A percentile compares a stretch with the other conserved stretches of the same genome.
Evolutionary conservation across 2,888 invertebrate genomes (phyloP).

Genomic region (Acrobasis consociella): DNA sequence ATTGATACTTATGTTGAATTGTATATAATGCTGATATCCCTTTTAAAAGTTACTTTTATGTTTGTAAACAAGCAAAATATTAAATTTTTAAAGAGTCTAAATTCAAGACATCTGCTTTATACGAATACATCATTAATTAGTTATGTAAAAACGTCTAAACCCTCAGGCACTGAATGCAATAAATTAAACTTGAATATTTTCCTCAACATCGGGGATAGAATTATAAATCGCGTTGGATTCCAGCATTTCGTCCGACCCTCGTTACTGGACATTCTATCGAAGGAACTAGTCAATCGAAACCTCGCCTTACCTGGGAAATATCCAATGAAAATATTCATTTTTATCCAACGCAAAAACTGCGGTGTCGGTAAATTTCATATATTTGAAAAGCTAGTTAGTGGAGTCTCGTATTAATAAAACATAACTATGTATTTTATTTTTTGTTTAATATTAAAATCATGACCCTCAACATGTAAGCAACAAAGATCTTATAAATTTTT

Average conservation of each 20-base stretch:
- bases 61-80: too few relatives aligned
- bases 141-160: background rate
- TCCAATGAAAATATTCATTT: background rate
- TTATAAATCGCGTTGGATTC: constrained; percentile 7
- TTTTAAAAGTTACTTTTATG: too few relatives aligned
- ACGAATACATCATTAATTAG: background rate
- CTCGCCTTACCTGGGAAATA: constrained; percentile 11
- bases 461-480: too few relatives aligned
- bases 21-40: too few relatives aligned
- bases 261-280: constrained; percentile 8
- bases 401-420: too few relatives aligned
- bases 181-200: constrained; percentile 9
- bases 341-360: background rate
- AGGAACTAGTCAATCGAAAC: constrained; percentile 22
- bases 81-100: too few relatives aligned
- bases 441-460: too few relatives aligned
- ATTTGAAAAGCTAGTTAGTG: too few relatives aligned
- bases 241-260: background rate
- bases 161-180: background rate
- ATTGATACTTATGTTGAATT: too few relatives aligned
- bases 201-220: constrained; percentile 4
- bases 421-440: too few relatives aligned
- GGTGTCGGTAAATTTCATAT: too few relatives aligned
- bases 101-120: background rate
- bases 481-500: too few relatives aligned